These are phyloP conservation scores for Podargus strigoides DNA, from an alignment of 2,797 vertebrate genomes.

Conservation along the genomic window DNA sequence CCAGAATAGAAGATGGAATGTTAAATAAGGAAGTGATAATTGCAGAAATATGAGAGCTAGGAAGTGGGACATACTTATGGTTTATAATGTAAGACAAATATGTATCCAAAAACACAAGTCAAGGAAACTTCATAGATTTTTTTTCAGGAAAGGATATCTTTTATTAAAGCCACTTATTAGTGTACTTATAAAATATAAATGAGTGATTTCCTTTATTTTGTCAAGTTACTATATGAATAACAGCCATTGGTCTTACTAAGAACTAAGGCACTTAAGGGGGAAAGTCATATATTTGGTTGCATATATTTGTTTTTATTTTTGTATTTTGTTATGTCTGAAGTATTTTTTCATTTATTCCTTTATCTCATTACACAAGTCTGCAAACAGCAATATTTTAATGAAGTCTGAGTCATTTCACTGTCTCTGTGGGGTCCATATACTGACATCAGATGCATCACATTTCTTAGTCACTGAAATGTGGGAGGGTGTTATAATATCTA, in stretches of 20 bases:
- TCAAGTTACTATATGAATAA: background rate
- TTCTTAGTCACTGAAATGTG: background rate
- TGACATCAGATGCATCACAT: background rate
- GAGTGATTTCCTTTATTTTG: background rate
- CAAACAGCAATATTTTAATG: background rate
- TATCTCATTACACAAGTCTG: background rate
- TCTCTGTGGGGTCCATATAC: background rate
- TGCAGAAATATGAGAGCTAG: background rate
- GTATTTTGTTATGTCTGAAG: background rate
- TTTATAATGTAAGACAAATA: background rate
- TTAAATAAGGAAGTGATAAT: background rate
- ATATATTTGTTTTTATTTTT: background rate
- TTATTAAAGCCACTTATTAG: background rate
- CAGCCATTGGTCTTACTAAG: background rate
- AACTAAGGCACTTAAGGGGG: background rate
- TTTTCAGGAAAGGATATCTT: background rate
- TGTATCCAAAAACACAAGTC: background rate
- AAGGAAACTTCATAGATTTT: background rate
- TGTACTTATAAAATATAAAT: background rate
- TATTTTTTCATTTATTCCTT: background rate
- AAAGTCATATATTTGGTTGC: background rate
- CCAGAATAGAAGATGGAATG: background rate
- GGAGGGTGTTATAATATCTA: background rate
- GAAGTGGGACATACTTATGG: background rate
- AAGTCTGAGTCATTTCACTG: background rate